Base-by-base conservation (phyloP, 2,113 vertebrate genomes). In the Cyanoliseus patagonus region DNA sequence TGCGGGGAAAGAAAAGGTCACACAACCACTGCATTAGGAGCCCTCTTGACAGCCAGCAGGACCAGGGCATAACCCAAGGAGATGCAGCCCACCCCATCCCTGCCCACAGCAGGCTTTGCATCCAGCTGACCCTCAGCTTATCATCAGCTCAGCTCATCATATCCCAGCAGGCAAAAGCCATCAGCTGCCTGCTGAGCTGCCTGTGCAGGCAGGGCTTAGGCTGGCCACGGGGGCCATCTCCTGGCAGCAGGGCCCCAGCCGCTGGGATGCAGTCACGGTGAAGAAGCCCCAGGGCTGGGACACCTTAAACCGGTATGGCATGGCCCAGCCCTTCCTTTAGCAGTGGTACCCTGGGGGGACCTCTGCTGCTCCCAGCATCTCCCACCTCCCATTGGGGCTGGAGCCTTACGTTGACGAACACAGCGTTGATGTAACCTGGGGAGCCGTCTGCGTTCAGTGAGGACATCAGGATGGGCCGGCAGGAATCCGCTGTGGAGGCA, bases 401-500 rank as follows among this genome's bases (percentile, higher is more conserved):
- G 17, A 90, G 28, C 73, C 97, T 95, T 96, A 97, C 97, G 0
- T 64, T 76, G 30, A 76, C 92, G 20, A 96, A 97, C 41, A 97
- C 95, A 0, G 96, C 97, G 1, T 97, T 97, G 92, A 97, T 97
- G 81, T 97, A 97, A 20, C 96, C 94, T 7, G 96, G 96, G 0
- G 94, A 92, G 47, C 96, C 93, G 0, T 97, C 95, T 12, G 69
- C 20, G 0, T 95, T 91, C 87, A 94, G 70, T 0, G 91, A 94
- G 17, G 97, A 97, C 95, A 96, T 95, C 75, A 97, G 90, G 66
- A 97, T 90, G 46, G 97, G 97, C 42, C 96, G 88, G 61, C 11
- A 95, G 59, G 62, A 94, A 47, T 97, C 97, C 6, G 94, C 97
- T 97, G 67, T 0, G 3, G n/a, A 70, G 49, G 35, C 59, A 81